A percentile compares a stretch with the other conserved stretches of the same genome.
Evolutionary conservation across 2,113 vertebrate genomes (phyloP).

Genomic region (Nipponia nippon): DNA sequence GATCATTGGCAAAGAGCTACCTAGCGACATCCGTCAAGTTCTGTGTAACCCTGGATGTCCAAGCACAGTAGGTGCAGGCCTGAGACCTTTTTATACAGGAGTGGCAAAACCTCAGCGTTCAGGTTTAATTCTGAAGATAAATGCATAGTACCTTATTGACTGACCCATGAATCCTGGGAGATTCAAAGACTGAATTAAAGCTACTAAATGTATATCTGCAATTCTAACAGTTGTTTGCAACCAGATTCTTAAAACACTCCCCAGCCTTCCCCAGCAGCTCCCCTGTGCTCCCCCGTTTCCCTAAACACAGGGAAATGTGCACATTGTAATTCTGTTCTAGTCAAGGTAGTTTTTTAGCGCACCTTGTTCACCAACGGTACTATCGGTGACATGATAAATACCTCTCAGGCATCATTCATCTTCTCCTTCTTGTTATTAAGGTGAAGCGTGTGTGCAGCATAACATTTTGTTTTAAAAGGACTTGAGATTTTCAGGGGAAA

Average conservation of each 20-base stretch:
- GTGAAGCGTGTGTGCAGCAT: slow-evolving; percentile 9
- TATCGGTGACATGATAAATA: slow-evolving; percentile 31
- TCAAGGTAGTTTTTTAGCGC: not conserved
- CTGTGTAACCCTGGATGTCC: not conserved
- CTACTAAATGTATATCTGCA: not conserved
- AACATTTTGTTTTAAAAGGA: slow-evolving; percentile 28
- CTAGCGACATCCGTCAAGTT: fast-evolving
- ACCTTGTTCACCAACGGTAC: not conserved
- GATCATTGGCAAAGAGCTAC: not conserved
- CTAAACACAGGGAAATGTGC: not conserved
- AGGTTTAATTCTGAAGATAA: not conserved
- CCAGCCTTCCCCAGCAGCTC: not conserved
- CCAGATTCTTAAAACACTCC: not conserved
- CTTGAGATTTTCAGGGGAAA: not conserved
- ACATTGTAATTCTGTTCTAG: not conserved
- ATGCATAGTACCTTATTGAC: not conserved
- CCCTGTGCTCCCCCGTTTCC: not conserved
- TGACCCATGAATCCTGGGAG: not conserved
- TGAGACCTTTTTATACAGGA: not conserved
- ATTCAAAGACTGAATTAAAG: not conserved
- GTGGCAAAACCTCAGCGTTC: not conserved
- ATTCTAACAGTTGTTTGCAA: not conserved
- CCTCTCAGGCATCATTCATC: slow-evolving; percentile 25
- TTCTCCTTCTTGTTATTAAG: slow-evolving; percentile 30
- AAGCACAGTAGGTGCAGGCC: not conserved